phyloP scores from a whole-genome alignment of 2,113 vertebrate species.

The Cnemophilus loriae region DNA sequence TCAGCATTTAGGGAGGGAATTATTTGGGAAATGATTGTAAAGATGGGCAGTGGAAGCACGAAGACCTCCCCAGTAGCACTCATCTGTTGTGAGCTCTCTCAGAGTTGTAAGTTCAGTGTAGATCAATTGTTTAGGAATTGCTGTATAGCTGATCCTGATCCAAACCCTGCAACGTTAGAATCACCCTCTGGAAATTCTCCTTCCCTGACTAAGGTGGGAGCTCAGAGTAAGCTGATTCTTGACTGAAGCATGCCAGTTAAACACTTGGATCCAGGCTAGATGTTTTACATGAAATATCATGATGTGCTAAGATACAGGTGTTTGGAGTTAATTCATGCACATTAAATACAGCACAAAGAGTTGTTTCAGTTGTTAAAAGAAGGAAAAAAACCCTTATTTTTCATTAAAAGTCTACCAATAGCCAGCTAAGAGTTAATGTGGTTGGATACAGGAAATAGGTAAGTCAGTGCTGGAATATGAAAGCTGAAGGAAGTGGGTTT shows the following conservation, averaged over 20 bases:
- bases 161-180: background rate
- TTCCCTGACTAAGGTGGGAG: background rate
- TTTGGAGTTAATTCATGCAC: background rate
- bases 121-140: background rate
- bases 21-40: background rate
- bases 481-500: background rate
- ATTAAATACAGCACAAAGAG: background rate
- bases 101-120: background rate
- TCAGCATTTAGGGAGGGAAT: background rate
- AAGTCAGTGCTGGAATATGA: background rate
- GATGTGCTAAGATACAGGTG: background rate
- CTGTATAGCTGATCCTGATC: background rate
- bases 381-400: background rate
- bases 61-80: background rate
- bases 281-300: background rate
- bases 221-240: background rate
- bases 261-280: background rate
- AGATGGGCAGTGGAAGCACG: background rate
- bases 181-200: background rate
- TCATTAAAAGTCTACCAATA: background rate
- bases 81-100: background rate
- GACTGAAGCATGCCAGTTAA: background rate
- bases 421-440: background rate
- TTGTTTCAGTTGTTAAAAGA: background rate
- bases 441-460: background rate